Conservation (phyloP, 1,140 invertebrate species). For the Drosophila azteca region DNA sequence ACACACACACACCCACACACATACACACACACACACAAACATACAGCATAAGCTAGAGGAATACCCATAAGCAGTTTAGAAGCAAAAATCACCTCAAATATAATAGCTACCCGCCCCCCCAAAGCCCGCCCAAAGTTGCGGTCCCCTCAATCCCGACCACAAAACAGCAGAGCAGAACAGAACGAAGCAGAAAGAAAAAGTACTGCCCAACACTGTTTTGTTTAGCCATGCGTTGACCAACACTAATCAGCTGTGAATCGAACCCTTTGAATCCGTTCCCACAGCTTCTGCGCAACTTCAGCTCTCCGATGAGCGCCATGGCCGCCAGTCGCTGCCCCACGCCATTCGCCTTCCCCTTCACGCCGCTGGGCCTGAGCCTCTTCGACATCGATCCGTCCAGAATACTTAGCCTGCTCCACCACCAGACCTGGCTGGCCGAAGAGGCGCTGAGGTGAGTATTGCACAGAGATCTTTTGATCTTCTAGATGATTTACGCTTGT, state of each 20-base stretch:
- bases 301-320: slow-evolving; percentile 64
- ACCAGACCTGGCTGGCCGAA: slow-evolving; percentile 83
- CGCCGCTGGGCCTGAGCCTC: slow-evolving; percentile 77
- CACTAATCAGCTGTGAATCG: background rate
- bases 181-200: slow-evolving; percentile 1
- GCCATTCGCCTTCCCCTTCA: slow-evolving; percentile 82
- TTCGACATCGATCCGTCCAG: slow-evolving; percentile 84
- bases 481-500: background rate
- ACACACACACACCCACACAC: slow-evolving; percentile 6
- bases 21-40: slow-evolving; percentile 11
- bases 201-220: background rate
- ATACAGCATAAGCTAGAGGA: background rate
- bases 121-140: too few relatives aligned
- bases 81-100: background rate
- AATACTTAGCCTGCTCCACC: slow-evolving; percentile 81
- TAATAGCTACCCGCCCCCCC: too few relatives aligned
- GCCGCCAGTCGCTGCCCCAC: slow-evolving; percentile 72
- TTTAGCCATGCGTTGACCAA: too few relatives aligned
- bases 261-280: slow-evolving; percentile 1
- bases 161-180: slow-evolving; percentile 3
- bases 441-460: slow-evolving; percentile 76
- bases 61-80: background rate
- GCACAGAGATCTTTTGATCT: background rate
- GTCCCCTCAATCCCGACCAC: too few relatives aligned
- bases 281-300: slow-evolving; percentile 76